Conservation (phyloP, 2,797 vertebrate genomes). For the Anguilla pacifica region DNA sequence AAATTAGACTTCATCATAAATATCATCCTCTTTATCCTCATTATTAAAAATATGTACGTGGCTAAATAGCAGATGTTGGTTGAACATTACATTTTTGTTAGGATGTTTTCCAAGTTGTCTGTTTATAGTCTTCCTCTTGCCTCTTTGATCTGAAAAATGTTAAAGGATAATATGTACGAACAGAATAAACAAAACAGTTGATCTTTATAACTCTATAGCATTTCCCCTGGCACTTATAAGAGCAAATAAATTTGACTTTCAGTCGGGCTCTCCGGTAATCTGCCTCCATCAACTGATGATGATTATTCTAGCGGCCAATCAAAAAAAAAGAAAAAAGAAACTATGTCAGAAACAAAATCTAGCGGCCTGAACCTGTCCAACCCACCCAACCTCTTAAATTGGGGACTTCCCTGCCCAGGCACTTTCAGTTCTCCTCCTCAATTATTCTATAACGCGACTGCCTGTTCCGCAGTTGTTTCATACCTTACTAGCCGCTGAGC, state of each 20-base stretch:
- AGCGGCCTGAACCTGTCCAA: not conserved
- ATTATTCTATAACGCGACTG: not conserved
- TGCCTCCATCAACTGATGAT: constrained; percentile 24
- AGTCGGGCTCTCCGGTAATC: not conserved
- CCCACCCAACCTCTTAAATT: not conserved
- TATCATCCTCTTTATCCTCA: not conserved
- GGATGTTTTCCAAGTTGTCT: not conserved
- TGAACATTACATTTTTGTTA: not conserved
- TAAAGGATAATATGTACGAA: not conserved
- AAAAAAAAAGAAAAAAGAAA: not conserved
- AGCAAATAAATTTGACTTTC: too few relatives aligned
- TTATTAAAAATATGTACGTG: not conserved
- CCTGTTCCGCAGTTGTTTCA: not conserved
- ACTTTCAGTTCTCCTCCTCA: constrained; percentile 11
- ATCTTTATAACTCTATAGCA: not conserved
- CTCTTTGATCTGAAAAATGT: not conserved
- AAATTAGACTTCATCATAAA: not conserved
- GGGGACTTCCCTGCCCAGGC: not conserved
- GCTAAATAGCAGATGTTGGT: not conserved
- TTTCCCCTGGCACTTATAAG: not conserved
- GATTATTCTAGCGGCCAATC: constrained; percentile 5
- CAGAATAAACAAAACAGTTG: not conserved
- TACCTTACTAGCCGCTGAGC: not conserved
- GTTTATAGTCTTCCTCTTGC: not conserved
- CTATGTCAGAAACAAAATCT: too few relatives aligned